A percentile compares a stretch with the other conserved stretches of the same genome.
phyloP scores from a whole-genome alignment of 2,113 vertebrate species.

The Bufo gargarizans region DNA sequence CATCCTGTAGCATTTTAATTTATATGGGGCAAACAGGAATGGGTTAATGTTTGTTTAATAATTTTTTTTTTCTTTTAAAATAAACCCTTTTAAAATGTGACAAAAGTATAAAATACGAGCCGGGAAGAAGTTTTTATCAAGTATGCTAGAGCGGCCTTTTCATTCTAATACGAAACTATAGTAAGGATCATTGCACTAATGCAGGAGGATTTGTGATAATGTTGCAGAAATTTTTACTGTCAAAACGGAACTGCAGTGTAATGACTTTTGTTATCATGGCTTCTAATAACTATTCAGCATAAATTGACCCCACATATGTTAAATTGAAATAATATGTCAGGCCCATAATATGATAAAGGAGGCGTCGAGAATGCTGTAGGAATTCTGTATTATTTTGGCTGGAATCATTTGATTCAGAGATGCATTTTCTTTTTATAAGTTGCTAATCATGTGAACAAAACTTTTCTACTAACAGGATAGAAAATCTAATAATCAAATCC shows the following conservation, averaged over 20 bases:
- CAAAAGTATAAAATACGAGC: slow-evolving; percentile 28
- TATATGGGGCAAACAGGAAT: not conserved
- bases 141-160: slow-evolving; percentile 74
- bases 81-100: not conserved
- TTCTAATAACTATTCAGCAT: slow-evolving; percentile 82
- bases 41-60: not conserved
- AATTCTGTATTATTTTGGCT: slow-evolving; percentile 8
- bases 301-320: slow-evolving; percentile 81
- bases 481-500: not conserved
- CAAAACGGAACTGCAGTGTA: slow-evolving; percentile 83
- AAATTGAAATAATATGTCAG: slow-evolving; percentile 72
- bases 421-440: not conserved
- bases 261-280: slow-evolving; percentile 83
- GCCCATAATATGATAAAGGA: slow-evolving; percentile 67
- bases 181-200: slow-evolving; percentile 87
- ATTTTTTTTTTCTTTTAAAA: not conserved
- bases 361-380: slow-evolving; percentile 57
- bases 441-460: not conserved
- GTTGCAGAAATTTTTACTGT: slow-evolving; percentile 86
- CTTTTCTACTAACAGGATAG: not conserved
- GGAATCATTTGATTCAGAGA: not conserved
- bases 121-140: slow-evolving; percentile 66
- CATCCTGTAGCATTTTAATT: not conserved
- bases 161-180: slow-evolving; percentile 79
- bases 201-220: slow-evolving; percentile 85